A percentile compares a stretch with the other conserved stretches of the same genome.
phyloP scores from a whole-genome alignment of 2,797 vertebrate genomes.

The Emys orbicularis region DNA sequence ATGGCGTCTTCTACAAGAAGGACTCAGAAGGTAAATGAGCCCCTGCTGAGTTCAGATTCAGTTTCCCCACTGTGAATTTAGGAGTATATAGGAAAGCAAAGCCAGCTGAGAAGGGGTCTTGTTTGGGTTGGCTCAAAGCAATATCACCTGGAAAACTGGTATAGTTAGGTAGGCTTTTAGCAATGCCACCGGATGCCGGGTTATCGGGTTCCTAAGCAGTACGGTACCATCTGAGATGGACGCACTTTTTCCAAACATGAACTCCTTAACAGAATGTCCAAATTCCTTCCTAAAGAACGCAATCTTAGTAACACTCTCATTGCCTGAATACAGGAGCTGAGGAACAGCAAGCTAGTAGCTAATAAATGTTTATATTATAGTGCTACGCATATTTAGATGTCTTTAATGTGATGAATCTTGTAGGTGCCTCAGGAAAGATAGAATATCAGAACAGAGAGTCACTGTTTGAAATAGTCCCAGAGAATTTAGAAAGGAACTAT shows the following conservation, averaged over 20 bases:
- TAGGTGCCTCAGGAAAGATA: background rate
- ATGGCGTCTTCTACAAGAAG: constrained; percentile 84
- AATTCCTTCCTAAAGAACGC: background rate
- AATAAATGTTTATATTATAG: background rate
- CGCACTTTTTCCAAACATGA: background rate
- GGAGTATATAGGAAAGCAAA: background rate
- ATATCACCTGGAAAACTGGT: background rate
- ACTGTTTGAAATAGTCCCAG: background rate
- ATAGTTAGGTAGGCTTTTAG: background rate
- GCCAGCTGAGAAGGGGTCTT: background rate
- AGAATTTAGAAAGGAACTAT: background rate
- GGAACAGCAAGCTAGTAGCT: background rate
- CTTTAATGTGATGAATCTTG: background rate
- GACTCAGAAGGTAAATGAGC: constrained; percentile 82
- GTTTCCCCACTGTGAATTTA: background rate
- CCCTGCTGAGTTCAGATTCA: background rate
- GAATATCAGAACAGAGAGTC: background rate
- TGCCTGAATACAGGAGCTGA: background rate
- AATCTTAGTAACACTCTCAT: background rate
- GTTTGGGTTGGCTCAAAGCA: background rate
- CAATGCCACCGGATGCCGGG: background rate
- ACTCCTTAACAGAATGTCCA: background rate
- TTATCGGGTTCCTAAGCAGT: background rate
- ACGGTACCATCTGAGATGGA: background rate
- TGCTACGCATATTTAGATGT: background rate